phyloP scores from a whole-genome alignment of 2,888 invertebrate species.

The Listrodromus nycthemerus region DNA sequence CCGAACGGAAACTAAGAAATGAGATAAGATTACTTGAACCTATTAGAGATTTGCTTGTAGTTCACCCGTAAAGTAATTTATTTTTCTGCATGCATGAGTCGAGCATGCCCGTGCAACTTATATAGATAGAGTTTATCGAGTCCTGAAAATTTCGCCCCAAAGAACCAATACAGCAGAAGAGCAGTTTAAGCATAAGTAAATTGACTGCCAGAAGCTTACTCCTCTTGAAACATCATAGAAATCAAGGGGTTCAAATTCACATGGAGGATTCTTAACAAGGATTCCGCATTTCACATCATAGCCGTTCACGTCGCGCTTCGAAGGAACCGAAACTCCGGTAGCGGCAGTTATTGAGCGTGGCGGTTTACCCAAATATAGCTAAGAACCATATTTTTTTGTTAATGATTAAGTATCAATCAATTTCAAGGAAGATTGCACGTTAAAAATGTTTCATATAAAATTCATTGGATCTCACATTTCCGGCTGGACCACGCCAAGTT shows the following conservation, averaged over 20 bases:
- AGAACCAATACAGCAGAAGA: too few relatives aligned
- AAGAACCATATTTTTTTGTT: neutral
- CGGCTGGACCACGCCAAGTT: slow-evolving; percentile 68
- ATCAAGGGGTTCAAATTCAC: slow-evolving; percentile 31
- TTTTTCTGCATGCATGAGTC: neutral
- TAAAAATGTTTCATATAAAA: neutral
- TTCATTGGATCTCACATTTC: slow-evolving; percentile 68
- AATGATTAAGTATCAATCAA: neutral
- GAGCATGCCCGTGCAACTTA: too few relatives aligned
- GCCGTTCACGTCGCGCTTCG: slow-evolving; percentile 61
- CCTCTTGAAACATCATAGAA: slow-evolving; percentile 61
- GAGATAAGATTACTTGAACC: too few relatives aligned
- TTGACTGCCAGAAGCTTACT: slow-evolving; percentile 19
- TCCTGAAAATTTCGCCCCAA: too few relatives aligned
- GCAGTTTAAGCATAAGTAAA: neutral
- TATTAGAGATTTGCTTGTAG: too few relatives aligned
- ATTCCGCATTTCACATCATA: slow-evolving; percentile 57
- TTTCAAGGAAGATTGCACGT: neutral
- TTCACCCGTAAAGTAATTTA: neutral
- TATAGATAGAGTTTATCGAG: too few relatives aligned
- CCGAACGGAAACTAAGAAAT: too few relatives aligned
- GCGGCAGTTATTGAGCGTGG: slow-evolving; percentile 59
- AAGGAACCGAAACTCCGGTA: slow-evolving; percentile 57
- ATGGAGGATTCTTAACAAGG: slow-evolving; percentile 62
- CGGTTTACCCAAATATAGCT: slow-evolving; percentile 64